phyloP scores from a whole-genome alignment of 37 sponge, comb jelly and placozoan genomes.

The Crambe crambe region DNA sequence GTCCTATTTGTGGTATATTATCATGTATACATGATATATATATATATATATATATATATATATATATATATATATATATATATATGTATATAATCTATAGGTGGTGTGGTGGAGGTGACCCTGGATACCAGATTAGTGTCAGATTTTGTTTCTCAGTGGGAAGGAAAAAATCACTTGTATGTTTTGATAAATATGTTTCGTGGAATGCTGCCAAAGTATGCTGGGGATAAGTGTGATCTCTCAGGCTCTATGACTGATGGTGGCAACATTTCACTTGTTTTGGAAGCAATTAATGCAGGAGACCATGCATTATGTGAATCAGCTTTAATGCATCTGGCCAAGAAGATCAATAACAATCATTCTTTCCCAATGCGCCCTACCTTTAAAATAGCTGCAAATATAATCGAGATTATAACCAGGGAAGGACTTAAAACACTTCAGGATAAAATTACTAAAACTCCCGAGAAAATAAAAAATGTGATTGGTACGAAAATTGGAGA shows the following conservation, averaged over 20 bases:
- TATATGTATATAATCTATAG: constrained; percentile 5
- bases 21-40: background rate
- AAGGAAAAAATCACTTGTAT: constrained; percentile 32
- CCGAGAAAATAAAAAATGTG: background rate
- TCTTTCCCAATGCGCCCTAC: background rate
- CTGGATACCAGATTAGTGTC: constrained; percentile 12
- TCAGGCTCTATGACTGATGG: constrained; percentile 22
- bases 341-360: constrained; percentile 19
- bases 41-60: background rate
- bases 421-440: background rate
- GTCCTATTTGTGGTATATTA: constrained; percentile 64
- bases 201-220: constrained; percentile 10
- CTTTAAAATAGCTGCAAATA: background rate
- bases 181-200: constrained; percentile 28
- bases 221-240: constrained; percentile 26
- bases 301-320: constrained; percentile 10
- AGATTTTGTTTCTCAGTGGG: background rate
- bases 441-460: background rate
- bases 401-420: no score
- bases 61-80: background rate
- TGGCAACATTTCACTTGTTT: constrained; percentile 39
- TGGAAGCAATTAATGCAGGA: constrained; percentile 10
- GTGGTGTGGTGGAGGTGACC: constrained; percentile 24
- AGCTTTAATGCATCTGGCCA: constrained; percentile 6
- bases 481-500: background rate